phyloP scores from a whole-genome alignment of 2,888 invertebrate species.

The Sepiola atlantica region DNA sequence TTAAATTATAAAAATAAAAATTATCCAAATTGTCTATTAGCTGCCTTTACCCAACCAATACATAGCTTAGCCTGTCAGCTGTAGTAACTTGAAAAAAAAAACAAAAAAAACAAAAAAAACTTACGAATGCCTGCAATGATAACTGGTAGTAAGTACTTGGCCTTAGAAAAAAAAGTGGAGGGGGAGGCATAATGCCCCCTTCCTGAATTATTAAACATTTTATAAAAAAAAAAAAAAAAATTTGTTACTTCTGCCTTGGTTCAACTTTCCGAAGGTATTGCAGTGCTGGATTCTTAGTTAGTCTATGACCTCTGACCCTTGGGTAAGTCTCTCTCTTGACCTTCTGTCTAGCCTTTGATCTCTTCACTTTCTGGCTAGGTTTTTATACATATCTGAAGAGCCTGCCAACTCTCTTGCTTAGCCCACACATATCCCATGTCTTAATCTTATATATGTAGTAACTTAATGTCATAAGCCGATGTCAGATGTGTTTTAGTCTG shows the following conservation, averaged over 20 bases:
- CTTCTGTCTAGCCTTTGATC: not conserved
- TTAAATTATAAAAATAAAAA: not conserved
- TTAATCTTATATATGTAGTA: not conserved
- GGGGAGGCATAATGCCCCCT: not conserved
- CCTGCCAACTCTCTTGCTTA: constrained; percentile 21
- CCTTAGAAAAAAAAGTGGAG: not conserved
- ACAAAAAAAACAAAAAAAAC: too few relatives aligned
- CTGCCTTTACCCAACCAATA: not conserved
- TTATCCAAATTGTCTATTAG: not conserved
- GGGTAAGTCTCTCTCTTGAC: not conserved
- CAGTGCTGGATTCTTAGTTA: constrained; percentile 19
- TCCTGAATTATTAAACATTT: not conserved
- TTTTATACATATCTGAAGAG: constrained; percentile 23
- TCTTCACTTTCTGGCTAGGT: constrained; percentile 32
- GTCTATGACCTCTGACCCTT: not conserved
- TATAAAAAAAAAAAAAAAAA: not conserved
- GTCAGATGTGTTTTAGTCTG: not conserved
- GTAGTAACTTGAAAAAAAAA: not conserved
- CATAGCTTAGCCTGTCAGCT: not conserved
- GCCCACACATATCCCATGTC: not conserved
- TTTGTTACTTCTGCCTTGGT: constrained; percentile 8
- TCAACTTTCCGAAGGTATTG: not conserved
- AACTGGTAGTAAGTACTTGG: not conserved
- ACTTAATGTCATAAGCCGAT: not conserved
- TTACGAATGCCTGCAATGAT: constrained; percentile 32